phyloP scores from a whole-genome alignment of 37 sponge, comb jelly and placozoan genomes.

The Axinella damicornis region DNA sequence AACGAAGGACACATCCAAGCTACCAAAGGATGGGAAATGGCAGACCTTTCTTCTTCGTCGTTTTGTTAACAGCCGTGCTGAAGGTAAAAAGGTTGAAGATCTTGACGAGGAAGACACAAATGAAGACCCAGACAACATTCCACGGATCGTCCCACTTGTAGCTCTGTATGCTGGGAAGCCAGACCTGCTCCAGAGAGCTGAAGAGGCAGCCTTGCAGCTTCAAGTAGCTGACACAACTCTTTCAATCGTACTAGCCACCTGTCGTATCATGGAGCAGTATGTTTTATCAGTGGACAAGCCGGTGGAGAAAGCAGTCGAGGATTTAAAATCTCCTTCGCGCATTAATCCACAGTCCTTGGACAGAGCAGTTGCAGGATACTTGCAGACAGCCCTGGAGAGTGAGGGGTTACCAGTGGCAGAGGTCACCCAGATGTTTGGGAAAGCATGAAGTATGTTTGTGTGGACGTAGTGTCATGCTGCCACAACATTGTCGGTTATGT shows the following conservation, averaged over 20 bases:
- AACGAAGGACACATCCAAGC: constrained; percentile 10
- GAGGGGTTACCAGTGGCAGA: constrained; percentile 12
- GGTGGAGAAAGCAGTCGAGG: constrained; percentile 24
- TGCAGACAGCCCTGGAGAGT: constrained; percentile 30
- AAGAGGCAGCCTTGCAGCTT: neutral
- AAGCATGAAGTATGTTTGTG: constrained; percentile 68
- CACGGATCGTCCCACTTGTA: constrained; percentile 24
- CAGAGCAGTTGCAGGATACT: constrained; percentile 8
- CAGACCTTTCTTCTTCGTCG: constrained; percentile 15
- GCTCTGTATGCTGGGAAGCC: constrained; percentile 49
- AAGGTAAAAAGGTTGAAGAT: constrained; percentile 20
- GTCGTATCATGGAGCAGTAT: constrained; percentile 44
- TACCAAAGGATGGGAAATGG: constrained; percentile 59
- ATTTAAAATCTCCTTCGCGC: constrained; percentile 21
- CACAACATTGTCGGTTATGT: no score
- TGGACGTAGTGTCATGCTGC: no score
- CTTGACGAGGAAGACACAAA: constrained; percentile 22
- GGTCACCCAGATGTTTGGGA: constrained; percentile 56
- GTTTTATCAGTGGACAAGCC: constrained; percentile 8
- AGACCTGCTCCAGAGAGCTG: constrained; percentile 19
- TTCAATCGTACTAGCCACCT: constrained; percentile 9
- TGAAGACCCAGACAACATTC: constrained; percentile 50
- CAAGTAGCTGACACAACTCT: constrained; percentile 25
- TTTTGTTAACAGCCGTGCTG: constrained; percentile 23
- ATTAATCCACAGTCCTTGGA: constrained; percentile 23